Evolutionary conservation across 2,888 invertebrate species (phyloP).

Genomic region (Koerneria pararmatus): DNA sequence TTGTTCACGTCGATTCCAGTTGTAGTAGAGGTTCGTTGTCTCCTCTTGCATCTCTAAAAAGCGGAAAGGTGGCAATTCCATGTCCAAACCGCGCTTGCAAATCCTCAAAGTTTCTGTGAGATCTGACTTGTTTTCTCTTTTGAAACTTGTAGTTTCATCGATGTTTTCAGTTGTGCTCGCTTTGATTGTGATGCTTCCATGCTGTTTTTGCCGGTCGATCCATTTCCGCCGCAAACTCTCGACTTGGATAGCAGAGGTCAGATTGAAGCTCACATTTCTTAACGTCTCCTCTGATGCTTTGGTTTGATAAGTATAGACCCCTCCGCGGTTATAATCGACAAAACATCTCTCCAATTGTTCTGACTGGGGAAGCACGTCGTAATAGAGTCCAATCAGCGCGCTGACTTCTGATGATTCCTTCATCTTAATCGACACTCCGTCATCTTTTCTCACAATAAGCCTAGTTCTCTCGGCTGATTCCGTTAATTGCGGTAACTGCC

Average conservation of each 20-base stretch:
- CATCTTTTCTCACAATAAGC: conserved; percentile 37
- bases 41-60: conserved; percentile 41
- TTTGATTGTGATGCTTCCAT: conserved; percentile 15
- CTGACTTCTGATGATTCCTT: conserved; percentile 40
- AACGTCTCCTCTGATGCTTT: conserved; percentile 38
- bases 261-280: conserved; percentile 26
- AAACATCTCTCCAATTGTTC: conserved; percentile 23
- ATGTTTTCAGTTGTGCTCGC: conserved; percentile 16
- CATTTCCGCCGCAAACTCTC: conserved; percentile 31
- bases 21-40: conserved; percentile 37
- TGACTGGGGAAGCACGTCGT: conserved; percentile 29
- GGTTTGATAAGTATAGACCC: conserved; percentile 39
- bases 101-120: conserved; percentile 5
- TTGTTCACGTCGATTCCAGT: conserved; percentile 34
- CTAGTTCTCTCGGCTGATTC: conserved; percentile 25
- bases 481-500: conserved; percentile 26
- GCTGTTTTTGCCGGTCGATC: conserved; percentile 26
- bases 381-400: conserved; percentile 39
- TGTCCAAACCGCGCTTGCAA: neutral
- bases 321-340: conserved; percentile 36
- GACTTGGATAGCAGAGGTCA: conserved; percentile 25
- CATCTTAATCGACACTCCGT: conserved; percentile 24
- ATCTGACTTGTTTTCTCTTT: conserved; percentile 7
- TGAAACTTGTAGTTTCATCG: neutral
- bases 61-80: conserved; percentile 25